Evolutionary conservation across 2,113 vertebrate genomes (phyloP).

Genomic region (Lycocorax pyrrhopterus): DNA sequence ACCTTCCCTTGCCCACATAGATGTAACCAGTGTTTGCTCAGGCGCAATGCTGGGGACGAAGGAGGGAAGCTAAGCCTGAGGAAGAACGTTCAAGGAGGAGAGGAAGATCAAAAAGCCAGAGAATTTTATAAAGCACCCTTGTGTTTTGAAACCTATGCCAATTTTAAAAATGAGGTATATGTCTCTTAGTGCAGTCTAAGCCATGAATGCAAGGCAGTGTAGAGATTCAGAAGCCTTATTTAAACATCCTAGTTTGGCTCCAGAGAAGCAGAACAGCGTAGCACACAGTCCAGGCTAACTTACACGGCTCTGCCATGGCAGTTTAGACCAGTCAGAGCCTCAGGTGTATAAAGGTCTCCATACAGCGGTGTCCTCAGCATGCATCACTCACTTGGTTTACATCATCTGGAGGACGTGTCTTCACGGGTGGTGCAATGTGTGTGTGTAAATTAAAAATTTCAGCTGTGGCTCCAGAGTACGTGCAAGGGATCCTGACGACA

Average conservation of each 20-base stretch:
- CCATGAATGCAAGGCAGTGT: slow-evolving; percentile 49
- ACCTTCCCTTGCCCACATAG: not conserved
- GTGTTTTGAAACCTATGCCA: not conserved
- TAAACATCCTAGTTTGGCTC: slow-evolving; percentile 13
- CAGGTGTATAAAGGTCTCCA: not conserved
- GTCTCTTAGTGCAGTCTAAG: not conserved
- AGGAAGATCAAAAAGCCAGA: slow-evolving; percentile 18
- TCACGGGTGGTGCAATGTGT: not conserved
- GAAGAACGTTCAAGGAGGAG: slow-evolving; percentile 5
- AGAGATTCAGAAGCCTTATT: slow-evolving; percentile 29
- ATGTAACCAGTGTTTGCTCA: slow-evolving; percentile 3
- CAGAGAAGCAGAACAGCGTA: not conserved
- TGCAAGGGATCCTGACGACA: not conserved
- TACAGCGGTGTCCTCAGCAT: not conserved
- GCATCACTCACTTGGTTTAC: not conserved
- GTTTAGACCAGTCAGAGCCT: not conserved
- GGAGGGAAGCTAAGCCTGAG: not conserved
- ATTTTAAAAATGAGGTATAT: slow-evolving; percentile 19
- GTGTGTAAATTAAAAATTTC: not conserved
- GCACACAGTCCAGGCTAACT: not conserved
- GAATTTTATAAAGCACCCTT: slow-evolving; percentile 31
- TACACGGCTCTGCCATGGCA: not conserved
- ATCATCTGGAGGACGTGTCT: not conserved
- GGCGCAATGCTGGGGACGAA: not conserved
- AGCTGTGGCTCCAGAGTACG: not conserved